phyloP scores from a whole-genome alignment of 2,113 vertebrate genomes.

The Anser brachyrhynchus region DNA sequence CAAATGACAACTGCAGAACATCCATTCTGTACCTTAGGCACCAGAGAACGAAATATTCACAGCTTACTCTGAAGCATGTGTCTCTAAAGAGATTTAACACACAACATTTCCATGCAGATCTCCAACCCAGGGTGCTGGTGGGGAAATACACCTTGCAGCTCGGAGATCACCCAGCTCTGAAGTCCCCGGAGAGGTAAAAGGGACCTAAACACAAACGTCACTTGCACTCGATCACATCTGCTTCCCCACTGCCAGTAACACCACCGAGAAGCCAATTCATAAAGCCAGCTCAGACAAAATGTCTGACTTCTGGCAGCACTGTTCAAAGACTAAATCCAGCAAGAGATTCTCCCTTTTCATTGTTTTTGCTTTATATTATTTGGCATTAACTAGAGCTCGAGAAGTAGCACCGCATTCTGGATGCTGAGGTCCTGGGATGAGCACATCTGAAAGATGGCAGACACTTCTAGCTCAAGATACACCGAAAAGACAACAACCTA shows the following conservation, averaged over 20 bases:
- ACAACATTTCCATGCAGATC: background rate
- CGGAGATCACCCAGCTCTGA: background rate
- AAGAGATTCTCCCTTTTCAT: background rate
- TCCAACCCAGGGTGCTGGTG: background rate
- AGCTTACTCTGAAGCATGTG: background rate
- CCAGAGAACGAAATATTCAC: background rate
- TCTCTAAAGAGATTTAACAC: background rate
- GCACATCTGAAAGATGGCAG: constrained; percentile 21
- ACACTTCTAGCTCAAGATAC: constrained; percentile 48
- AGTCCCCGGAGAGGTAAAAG: background rate
- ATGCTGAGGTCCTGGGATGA: background rate
- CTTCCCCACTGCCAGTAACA: fast-evolving
- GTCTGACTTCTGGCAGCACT: constrained; percentile 10
- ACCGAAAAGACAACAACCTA: background rate
- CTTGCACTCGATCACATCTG: background rate
- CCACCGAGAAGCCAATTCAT: background rate
- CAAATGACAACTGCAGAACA: background rate
- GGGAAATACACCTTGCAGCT: background rate
- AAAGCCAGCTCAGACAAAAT: constrained; percentile 32
- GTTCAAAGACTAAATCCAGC: background rate
- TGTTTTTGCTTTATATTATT: constrained; percentile 32
- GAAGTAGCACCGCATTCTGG: constrained; percentile 19
- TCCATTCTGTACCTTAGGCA: background rate
- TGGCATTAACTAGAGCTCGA: constrained; percentile 33
- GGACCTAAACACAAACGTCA: background rate